These are phyloP conservation scores for Calephelis perditalis DNA, from an alignment of 2,888 invertebrate species.

Conservation along the genomic window DNA sequence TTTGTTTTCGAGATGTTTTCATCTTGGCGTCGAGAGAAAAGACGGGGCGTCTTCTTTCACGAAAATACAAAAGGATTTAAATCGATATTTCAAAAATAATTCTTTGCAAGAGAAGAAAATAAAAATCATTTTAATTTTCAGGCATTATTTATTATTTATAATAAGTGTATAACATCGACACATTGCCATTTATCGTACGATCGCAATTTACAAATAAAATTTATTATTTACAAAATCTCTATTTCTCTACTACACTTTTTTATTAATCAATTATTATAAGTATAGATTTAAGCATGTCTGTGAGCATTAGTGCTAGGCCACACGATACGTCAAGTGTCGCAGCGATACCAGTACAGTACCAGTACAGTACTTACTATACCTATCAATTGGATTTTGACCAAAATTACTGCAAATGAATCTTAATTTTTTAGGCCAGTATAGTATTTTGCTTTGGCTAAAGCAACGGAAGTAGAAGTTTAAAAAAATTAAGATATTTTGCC, in stretches of 20 bases:
- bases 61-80: too few relatives aligned
- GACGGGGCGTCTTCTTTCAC: too few relatives aligned
- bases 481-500: too few relatives aligned
- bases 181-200: conserved; percentile 67
- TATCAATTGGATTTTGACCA: too few relatives aligned
- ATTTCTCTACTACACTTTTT: conserved; percentile 33
- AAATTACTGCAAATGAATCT: too few relatives aligned
- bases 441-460: too few relatives aligned
- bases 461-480: too few relatives aligned
- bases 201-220: conserved; percentile 67
- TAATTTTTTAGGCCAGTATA: too few relatives aligned
- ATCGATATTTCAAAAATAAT: too few relatives aligned
- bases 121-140: conserved; percentile 28
- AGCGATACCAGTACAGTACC: conserved; percentile 12
- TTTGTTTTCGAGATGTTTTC: too few relatives aligned
- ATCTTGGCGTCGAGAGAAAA: too few relatives aligned
- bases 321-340: conserved; percentile 7
- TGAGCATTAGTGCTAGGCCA: conserved; percentile 48
- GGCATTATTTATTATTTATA: conserved; percentile 64
- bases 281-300: conserved; percentile 37
- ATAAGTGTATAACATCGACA: conserved; percentile 75
- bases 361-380: too few relatives aligned
- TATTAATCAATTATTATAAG: conserved; percentile 20
- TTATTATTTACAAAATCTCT: conserved; percentile 65
- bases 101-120: background rate